phyloP scores from a whole-genome alignment of 1,140 invertebrate species.

The Drosophila sproati region DNA sequence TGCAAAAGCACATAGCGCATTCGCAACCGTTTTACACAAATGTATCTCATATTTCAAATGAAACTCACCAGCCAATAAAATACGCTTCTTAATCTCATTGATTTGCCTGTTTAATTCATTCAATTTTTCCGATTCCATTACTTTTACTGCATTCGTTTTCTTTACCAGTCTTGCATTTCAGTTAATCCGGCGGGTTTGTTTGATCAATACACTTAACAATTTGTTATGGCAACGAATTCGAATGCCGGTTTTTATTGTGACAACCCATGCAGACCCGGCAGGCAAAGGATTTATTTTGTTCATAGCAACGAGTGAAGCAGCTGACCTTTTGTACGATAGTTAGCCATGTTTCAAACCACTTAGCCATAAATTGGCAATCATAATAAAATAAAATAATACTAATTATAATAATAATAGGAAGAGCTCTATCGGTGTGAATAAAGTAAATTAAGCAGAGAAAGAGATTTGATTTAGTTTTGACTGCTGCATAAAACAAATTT shows the following conservation, averaged over 20 bases:
- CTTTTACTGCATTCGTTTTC: conserved; percentile 30
- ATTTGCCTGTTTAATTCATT: conserved; percentile 90
- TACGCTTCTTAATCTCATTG: conserved; percentile 92
- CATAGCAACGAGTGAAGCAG: neutral
- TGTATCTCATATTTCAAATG: neutral
- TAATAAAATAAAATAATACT: too few species aligned
- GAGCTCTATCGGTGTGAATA: too few species aligned
- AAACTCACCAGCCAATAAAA: conserved; percentile 90
- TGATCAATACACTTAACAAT: conserved; percentile 41
- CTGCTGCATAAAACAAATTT: too few species aligned
- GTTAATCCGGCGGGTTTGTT: conserved; percentile 39
- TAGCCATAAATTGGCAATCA: neutral
- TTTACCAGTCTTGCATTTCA: neutral
- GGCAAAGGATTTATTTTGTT: neutral
- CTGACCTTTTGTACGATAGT: neutral
- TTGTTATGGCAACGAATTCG: conserved; percentile 55
- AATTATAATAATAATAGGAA: too few species aligned
- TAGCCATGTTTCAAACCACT: neutral
- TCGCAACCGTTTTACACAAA: neutral
- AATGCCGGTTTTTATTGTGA: conserved; percentile 4
- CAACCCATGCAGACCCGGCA: neutral
- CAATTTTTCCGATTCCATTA: conserved; percentile 86
- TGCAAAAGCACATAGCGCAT: conserved; percentile 71
- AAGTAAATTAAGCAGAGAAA: too few species aligned
- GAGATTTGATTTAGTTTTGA: too few species aligned